Conservation (phyloP, 2,113 vertebrate genomes). For the Puma concolor region DNA sequence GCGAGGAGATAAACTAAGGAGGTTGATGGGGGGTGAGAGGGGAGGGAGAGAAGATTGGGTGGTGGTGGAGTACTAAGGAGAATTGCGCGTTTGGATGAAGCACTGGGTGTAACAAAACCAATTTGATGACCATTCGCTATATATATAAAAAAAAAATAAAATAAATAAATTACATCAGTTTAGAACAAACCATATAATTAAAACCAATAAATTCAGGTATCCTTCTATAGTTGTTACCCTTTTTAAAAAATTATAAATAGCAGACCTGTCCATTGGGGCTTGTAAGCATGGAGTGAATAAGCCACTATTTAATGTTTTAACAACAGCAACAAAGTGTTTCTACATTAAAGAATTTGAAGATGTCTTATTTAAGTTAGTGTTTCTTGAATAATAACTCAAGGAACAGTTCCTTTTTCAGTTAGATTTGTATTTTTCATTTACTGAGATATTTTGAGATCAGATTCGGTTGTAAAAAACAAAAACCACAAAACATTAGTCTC, state of each 20-base stretch:
- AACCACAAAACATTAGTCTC: not conserved
- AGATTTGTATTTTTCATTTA: not conserved
- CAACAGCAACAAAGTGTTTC: constrained; percentile 23
- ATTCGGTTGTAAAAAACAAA: not conserved
- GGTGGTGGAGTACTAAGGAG: no score
- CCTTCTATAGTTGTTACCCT: not conserved
- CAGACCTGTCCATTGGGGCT: not conserved
- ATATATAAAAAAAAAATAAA: no score
- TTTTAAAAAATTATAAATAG: constrained; percentile 15
- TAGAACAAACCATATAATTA: constrained; percentile 77
- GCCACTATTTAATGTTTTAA: not conserved
- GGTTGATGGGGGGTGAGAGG: no score
- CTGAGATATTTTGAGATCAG: not conserved
- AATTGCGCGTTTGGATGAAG: no score
- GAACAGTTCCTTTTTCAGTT: not conserved
- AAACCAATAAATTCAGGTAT: constrained; percentile 59
- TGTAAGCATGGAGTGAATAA: constrained; percentile 4
- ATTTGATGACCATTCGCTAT: no score
- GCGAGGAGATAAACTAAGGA: no score
- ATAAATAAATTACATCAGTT: constrained; percentile 74
- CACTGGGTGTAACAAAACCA: no score
- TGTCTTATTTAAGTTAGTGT: constrained; percentile 13
- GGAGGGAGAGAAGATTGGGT: no score
- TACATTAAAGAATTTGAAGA: constrained; percentile 31
- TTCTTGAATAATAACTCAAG: not conserved